Base-by-base conservation (phyloP, 2,113 vertebrate species). In the Ondatra zibethicus region DNA sequence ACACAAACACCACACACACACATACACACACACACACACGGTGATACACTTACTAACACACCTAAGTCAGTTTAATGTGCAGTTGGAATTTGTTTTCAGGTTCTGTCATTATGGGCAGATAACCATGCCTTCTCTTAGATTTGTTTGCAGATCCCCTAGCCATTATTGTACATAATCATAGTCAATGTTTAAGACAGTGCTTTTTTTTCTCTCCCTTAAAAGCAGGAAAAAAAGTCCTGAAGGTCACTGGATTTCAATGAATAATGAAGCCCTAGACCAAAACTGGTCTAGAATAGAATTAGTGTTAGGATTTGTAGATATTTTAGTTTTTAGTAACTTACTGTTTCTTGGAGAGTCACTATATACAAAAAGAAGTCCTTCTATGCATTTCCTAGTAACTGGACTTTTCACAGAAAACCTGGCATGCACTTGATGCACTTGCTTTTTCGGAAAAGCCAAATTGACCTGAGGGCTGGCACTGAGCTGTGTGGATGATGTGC, bases 371-470 rank as follows among this genome's bases (percentile, higher is more conserved):
- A 89, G 89, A 89, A 25, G 92, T 36, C 14, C 77, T 68, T 52
- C 16, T 33, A 1, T 75, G 9, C 14, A 72, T 31, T 92, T 96
- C n/a, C 42, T 77, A 25, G 42, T 70, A 45, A 33, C 25, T 86
- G 17, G 3, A 12, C 92, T 90, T 72, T 25, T 19, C 76, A 95
- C 10, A 63, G 36, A 94, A 39, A 84, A 65, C 21, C 36, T 84
- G 36, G 7, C 23, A 76, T 1, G 72, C 16, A 78, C 66, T 92
- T 78, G n/a, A 68, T 52, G 5, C 1, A 19, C 42, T 85, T 36
- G 85, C 9, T 33, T 88, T 91, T 96, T 58, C 23, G 27, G 47
- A 95, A 39, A 93, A 86, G n/a, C 68, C 88, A 45, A 91, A 58
- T 9, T 39, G 66, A 92, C 68, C 29, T 75, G 42, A 63, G 33